Evolutionary conservation across 2,797 vertebrate genomes (phyloP).

Genomic region (Microctenopoma stevenorrisi): DNA sequence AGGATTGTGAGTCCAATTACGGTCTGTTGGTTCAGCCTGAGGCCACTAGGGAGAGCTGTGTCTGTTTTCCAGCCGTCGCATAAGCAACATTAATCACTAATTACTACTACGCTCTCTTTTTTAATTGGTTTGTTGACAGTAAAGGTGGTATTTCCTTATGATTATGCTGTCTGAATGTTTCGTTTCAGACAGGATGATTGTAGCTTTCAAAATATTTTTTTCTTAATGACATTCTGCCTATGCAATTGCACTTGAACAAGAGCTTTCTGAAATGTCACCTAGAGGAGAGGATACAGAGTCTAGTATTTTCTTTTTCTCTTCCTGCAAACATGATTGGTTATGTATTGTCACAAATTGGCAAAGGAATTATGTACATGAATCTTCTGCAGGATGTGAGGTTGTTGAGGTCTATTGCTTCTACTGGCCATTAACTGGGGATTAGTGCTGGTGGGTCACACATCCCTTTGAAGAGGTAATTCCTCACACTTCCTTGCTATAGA

Average conservation of each 20-base stretch:
- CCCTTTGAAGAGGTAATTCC: conserved; percentile 78
- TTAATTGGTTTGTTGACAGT: conserved; percentile 11
- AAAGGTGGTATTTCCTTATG: conserved; percentile 13
- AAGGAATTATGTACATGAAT: conserved; percentile 70
- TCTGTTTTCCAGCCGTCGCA: conserved; percentile 45
- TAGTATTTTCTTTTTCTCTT: not conserved
- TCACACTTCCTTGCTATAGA: conserved; percentile 76
- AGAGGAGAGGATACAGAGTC: not conserved
- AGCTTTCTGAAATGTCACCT: not conserved
- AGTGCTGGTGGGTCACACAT: conserved; percentile 77
- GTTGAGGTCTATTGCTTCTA: conserved; percentile 74
- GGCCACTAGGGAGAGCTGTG: conserved; percentile 81
- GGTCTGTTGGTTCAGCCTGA: conserved; percentile 65
- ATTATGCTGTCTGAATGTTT: not conserved
- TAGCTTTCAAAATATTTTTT: not conserved
- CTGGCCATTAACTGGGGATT: conserved; percentile 82
- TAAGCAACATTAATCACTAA: conserved; percentile 42
- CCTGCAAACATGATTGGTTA: not conserved
- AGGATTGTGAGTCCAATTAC: conserved; percentile 70
- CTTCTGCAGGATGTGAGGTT: conserved; percentile 68
- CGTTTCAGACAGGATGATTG: not conserved
- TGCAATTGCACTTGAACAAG: not conserved
- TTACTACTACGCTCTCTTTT: conserved; percentile 22
- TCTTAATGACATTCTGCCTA: not conserved
- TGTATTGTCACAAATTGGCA: conserved; percentile 35